Percentiles rank a stretch among this genome's conserved stretches.
Evolutionary conservation across 2,113 vertebrate genomes (phyloP).

Genomic region (Brachypodius melanocephalos): DNA sequence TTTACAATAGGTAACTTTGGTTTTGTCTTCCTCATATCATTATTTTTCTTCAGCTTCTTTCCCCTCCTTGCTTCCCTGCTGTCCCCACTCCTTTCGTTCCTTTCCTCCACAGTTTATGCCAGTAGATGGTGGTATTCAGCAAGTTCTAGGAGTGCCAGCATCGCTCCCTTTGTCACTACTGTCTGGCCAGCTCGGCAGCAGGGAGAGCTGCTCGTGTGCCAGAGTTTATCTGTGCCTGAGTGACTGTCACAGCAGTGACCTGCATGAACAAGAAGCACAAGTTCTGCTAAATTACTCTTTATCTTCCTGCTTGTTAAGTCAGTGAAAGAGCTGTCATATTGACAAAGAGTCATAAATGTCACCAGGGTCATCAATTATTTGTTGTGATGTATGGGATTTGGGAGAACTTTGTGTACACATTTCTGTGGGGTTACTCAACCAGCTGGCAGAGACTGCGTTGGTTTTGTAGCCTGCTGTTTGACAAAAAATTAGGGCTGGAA

Average conservation of each 20-base stretch:
- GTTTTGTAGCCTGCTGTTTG: neutral
- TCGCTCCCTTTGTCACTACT: neutral
- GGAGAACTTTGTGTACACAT: neutral
- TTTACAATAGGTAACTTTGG: neutral
- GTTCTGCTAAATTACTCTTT: neutral
- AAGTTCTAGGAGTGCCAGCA: neutral
- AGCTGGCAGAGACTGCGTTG: neutral
- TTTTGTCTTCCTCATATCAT: neutral
- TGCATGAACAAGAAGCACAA: neutral
- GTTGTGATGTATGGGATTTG: neutral
- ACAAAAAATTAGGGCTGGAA: neutral
- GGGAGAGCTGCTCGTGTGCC: neutral
- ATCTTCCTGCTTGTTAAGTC: neutral
- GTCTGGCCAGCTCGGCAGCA: neutral
- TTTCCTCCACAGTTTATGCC: neutral
- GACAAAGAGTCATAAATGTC: neutral
- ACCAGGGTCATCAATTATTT: neutral
- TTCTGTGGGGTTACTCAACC: neutral
- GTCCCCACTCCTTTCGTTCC: neutral
- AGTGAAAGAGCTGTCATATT: neutral
- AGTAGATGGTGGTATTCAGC: conserved; percentile 44
- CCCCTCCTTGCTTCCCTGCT: neutral
- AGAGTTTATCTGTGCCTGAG: neutral
- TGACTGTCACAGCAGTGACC: neutral
- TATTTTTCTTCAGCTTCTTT: neutral